These are phyloP conservation scores for Leistus spinibarbis DNA, from an alignment of 2,888 invertebrate species.

Conservation along the genomic window DNA sequence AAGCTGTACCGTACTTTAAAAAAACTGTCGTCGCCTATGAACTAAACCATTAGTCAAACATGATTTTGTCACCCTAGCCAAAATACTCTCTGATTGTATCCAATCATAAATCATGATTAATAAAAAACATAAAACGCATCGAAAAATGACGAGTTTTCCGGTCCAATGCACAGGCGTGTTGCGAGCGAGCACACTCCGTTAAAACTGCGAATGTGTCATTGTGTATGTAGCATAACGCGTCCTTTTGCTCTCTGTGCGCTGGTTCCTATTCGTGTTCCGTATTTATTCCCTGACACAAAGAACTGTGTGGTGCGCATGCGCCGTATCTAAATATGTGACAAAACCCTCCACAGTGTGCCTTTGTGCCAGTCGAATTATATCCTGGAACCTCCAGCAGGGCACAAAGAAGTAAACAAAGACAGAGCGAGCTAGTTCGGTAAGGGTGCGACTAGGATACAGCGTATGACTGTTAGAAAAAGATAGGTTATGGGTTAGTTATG, in stretches of 20 bases:
- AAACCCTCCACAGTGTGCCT: slow-evolving; percentile 3
- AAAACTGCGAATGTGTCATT: background rate
- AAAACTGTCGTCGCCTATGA: background rate
- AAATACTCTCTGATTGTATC: background rate
- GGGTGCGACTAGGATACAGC: background rate
- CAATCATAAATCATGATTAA: background rate
- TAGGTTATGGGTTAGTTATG: background rate
- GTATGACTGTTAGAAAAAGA: background rate
- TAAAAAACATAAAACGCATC: background rate
- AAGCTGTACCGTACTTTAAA: no score
- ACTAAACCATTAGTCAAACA: background rate
- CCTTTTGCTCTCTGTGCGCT: background rate
- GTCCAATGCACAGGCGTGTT: background rate
- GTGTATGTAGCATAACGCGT: background rate
- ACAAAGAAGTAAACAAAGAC: slow-evolving; percentile 2
- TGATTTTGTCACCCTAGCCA: background rate
- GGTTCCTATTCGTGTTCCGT: background rate
- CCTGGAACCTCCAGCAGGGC: background rate
- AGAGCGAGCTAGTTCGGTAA: background rate
- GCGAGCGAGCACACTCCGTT: no score
- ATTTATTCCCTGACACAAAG: background rate
- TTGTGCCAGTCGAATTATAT: background rate
- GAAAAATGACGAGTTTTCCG: background rate
- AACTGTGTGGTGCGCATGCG: background rate
- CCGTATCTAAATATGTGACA: slow-evolving; percentile 7